These are phyloP conservation scores for Eospalax fontanierii DNA, from an alignment of 2,797 vertebrate genomes.

Conservation along the genomic window DNA sequence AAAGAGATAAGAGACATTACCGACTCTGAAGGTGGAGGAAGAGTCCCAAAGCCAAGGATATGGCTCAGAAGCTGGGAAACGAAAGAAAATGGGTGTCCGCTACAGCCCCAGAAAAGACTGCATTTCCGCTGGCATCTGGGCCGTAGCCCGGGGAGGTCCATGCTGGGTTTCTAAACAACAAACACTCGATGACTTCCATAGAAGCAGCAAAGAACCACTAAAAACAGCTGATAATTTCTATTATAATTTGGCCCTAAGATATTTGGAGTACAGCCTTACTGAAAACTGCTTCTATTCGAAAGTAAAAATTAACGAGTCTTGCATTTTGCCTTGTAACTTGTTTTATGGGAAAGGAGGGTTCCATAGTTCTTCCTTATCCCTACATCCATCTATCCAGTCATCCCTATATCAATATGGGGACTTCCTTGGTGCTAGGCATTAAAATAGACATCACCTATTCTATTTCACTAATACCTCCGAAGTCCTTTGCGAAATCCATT, in stretches of 20 bases:
- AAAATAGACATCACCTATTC: neutral
- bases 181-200: neutral
- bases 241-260: neutral
- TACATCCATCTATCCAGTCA: neutral
- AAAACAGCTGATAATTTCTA: neutral
- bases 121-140: neutral
- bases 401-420: neutral
- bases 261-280: neutral
- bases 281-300: conserved; percentile 30
- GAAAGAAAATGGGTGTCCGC: neutral
- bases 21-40: conserved; percentile 3
- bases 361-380: neutral
- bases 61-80: neutral
- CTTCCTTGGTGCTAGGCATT: neutral
- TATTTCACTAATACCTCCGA: neutral
- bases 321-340: neutral
- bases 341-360: neutral
- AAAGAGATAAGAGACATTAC: neutral
- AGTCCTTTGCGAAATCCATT: neutral
- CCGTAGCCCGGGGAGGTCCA: neutral
- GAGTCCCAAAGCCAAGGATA: neutral
- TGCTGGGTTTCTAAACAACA: neutral
- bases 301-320: conserved; percentile 44
- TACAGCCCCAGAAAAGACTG: neutral
- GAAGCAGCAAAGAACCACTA: neutral